These are phyloP conservation scores for Pantherophis guttatus DNA, from an alignment of 2,113 vertebrate genomes.

Conservation along the genomic window DNA sequence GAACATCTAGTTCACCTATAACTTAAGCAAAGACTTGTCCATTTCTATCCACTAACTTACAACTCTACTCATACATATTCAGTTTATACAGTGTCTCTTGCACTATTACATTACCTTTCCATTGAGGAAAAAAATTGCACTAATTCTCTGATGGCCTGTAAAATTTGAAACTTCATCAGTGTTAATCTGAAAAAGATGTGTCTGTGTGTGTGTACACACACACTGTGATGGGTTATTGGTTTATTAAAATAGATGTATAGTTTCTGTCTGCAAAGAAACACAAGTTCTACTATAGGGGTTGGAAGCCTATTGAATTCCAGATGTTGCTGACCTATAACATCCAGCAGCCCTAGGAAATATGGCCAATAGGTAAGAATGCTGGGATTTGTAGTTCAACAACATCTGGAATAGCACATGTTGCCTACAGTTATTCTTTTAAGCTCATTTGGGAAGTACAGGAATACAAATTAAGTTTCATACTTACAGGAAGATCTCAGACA, in stretches of 20 bases:
- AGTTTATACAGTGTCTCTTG: background rate
- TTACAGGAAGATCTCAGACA: background rate
- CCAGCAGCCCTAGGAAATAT: background rate
- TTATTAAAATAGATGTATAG: slow-evolving; percentile 32
- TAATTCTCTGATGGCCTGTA: slow-evolving; percentile 6
- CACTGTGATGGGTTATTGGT: fast-evolving
- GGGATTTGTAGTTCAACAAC: background rate
- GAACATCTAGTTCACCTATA: background rate
- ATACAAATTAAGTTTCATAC: background rate
- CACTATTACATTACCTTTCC: background rate
- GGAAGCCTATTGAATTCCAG: background rate
- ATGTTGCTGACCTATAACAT: background rate
- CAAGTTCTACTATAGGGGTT: background rate
- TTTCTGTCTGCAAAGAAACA: background rate
- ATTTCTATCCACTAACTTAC: slow-evolving; percentile 15
- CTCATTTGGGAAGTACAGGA: background rate
- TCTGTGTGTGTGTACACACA: no score
- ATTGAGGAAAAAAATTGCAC: slow-evolving; percentile 2
- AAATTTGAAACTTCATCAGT: background rate
- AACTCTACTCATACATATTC: background rate
- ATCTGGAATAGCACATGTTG: background rate
- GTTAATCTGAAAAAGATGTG: background rate
- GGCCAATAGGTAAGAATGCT: background rate
- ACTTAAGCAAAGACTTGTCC: background rate
- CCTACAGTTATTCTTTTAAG: background rate